These are phyloP conservation scores for Coptodon bakossiorum DNA, from an alignment of 2,113 vertebrate species.

Conservation along the genomic window DNA sequence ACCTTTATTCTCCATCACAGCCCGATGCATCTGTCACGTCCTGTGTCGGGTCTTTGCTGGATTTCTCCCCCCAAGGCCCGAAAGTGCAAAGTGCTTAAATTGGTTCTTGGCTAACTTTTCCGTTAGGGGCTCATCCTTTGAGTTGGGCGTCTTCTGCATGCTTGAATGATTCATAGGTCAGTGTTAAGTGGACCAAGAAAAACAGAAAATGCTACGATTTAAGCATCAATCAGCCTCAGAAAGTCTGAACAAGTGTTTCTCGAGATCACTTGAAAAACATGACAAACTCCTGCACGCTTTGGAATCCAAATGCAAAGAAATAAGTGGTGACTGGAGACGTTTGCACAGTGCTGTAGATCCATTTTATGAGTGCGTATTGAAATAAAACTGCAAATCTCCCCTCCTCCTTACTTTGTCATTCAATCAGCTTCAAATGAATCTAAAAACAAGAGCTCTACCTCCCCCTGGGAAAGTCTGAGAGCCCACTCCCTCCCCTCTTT, in stretches of 20 bases:
- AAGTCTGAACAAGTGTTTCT: not conserved
- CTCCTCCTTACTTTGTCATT: not conserved
- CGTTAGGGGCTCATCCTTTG: fast-evolving
- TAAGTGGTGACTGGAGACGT: not conserved
- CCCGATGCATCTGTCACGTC: not conserved
- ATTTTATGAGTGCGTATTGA: not conserved
- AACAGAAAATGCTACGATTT: not conserved
- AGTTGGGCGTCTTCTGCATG: not conserved
- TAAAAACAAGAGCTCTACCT: not conserved
- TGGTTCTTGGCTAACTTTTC: not conserved
- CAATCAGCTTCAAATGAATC: not conserved
- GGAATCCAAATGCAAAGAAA: not conserved
- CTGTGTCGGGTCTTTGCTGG: not conserved
- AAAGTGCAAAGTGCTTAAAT: not conserved
- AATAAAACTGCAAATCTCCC: fast-evolving
- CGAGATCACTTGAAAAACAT: not conserved
- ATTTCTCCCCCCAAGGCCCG: not conserved
- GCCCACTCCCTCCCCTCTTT: not conserved
- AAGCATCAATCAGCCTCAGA: not conserved
- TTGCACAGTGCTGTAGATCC: not conserved
- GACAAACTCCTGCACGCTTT: not conserved
- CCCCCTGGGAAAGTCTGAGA: not conserved
- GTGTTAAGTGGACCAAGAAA: not conserved
- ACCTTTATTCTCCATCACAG: not conserved
- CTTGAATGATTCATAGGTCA: not conserved